Evolutionary conservation across 2,797 vertebrate species (phyloP).

Genomic region (Cottoperca gobio): DNA sequence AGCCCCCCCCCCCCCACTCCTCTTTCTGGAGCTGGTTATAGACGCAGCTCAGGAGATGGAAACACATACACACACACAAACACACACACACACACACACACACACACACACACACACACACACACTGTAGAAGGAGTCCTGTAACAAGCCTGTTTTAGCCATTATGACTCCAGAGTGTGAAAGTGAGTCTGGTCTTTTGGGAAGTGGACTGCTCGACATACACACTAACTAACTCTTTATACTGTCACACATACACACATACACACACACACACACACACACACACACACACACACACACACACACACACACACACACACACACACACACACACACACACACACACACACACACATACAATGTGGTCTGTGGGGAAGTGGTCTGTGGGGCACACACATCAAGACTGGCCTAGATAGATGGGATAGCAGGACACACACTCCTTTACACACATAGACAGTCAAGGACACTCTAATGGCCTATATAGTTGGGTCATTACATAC

Average conservation of each 20-base stretch:
- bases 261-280: constrained; percentile 36
- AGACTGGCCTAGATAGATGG: constrained; percentile 85
- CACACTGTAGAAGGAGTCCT: constrained; percentile 54
- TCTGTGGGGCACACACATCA: constrained; percentile 76
- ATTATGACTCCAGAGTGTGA: constrained; percentile 76
- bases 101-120: constrained; percentile 29
- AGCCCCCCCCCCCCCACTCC: too few species aligned
- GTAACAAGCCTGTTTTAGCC: constrained; percentile 77
- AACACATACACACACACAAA: too few species aligned
- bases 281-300: constrained; percentile 46
- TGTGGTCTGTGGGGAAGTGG: constrained; percentile 76
- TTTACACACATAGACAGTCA: constrained; percentile 68
- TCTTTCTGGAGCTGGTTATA: constrained; percentile 54
- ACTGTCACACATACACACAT: constrained; percentile 21
- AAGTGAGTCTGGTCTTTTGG: constrained; percentile 82
- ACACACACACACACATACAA: constrained; percentile 54
- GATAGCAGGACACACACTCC: constrained; percentile 68
- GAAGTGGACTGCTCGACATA: constrained; percentile 75
- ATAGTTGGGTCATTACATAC: constrained; percentile 73
- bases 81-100: constrained; percentile 28
- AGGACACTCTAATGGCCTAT: constrained; percentile 75
- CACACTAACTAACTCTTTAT: constrained; percentile 34
- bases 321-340: constrained; percentile 37
- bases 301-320: constrained; percentile 37
- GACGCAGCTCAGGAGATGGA: constrained; percentile 45